These are phyloP conservation scores for Antechinus stuartii DNA, from an alignment of 2,113 vertebrate genomes.

Conservation along the genomic window DNA sequence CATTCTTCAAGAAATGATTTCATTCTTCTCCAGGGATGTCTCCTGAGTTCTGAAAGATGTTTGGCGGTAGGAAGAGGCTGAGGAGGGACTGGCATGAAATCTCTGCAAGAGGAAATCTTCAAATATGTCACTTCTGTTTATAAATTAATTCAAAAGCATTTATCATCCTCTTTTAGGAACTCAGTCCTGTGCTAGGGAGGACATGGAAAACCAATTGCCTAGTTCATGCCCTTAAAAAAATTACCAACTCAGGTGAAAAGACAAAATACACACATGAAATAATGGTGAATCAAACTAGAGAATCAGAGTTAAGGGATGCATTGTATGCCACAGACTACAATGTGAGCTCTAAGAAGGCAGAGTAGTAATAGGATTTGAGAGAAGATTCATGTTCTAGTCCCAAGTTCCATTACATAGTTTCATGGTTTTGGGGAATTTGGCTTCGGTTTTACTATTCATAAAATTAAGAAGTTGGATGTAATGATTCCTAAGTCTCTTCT, in stretches of 20 bases:
- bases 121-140: slow-evolving; percentile 29
- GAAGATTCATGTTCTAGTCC: neutral
- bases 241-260: neutral
- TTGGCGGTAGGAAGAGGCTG: neutral
- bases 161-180: neutral
- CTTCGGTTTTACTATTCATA: neutral
- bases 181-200: neutral
- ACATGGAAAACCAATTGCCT: neutral
- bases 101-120: slow-evolving; percentile 38
- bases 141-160: neutral
- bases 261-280: neutral
- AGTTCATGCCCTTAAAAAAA: neutral
- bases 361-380: neutral
- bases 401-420: neutral
- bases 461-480: neutral
- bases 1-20: neutral
- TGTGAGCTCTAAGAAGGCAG: neutral
- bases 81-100: neutral
- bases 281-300: neutral
- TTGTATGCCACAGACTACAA: neutral
- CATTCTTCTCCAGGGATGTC: neutral
- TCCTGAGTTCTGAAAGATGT: slow-evolving; percentile 29
- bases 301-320: neutral
- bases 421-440: neutral
- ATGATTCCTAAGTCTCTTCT: neutral